Evolutionary conservation across 2,113 vertebrate species (phyloP).

Genomic region (Corapipo altera): DNA sequence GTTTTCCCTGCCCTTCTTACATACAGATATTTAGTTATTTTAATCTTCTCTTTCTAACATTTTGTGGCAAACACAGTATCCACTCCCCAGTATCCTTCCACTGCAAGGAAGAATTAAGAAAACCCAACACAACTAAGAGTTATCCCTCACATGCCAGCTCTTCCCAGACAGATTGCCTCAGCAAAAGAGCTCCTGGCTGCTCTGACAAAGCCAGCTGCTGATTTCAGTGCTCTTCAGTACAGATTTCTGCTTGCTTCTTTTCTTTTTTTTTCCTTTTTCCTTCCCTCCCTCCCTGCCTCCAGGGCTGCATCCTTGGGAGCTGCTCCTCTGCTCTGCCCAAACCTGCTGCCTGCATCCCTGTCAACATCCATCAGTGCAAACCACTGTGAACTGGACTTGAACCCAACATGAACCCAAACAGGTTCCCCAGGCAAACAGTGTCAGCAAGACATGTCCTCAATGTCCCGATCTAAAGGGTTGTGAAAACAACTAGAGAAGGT

Average conservation of each 20-base stretch:
- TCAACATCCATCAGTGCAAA: not conserved
- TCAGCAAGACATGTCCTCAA: not conserved
- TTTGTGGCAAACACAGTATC: not conserved
- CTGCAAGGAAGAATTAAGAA: not conserved
- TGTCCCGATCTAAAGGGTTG: not conserved
- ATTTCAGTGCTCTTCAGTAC: not conserved
- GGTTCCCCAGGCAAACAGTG: not conserved
- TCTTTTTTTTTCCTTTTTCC: not conserved
- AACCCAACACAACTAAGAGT: not conserved
- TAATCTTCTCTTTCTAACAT: not conserved
- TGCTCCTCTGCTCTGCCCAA: slow-evolving; percentile 9
- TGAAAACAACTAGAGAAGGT: not conserved
- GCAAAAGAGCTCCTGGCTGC: not conserved
- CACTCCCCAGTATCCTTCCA: not conserved
- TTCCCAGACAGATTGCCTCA: not conserved
- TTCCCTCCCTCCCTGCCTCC: not conserved
- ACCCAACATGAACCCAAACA: not conserved
- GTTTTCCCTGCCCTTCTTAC: not conserved
- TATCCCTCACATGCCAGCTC: not conserved
- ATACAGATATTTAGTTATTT: not conserved
- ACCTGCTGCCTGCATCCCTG: not conserved
- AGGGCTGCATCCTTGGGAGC: not conserved
- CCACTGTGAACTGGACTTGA: not conserved
- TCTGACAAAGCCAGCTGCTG: not conserved
- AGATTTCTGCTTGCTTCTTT: not conserved